A percentile compares a stretch with the other conserved stretches of the same genome.
Evolutionary conservation across 2,888 invertebrate genomes (phyloP).

Genomic region (Hydriomena furcata): DNA sequence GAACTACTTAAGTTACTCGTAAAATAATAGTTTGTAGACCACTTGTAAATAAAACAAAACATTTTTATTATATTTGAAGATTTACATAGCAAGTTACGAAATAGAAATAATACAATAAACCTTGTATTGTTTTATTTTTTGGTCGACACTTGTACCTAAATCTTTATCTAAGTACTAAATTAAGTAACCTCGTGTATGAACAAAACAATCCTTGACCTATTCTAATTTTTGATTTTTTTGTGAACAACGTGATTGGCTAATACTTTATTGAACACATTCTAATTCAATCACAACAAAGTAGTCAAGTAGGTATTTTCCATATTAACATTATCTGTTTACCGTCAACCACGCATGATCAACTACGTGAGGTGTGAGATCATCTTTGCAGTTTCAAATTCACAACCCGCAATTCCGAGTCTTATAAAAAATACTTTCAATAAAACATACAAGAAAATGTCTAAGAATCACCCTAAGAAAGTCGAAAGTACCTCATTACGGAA

Average conservation of each 20-base stretch:
- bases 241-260: constrained; percentile 26
- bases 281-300: constrained; percentile 29
- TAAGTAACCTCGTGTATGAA: neutral
- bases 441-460: constrained; percentile 18
- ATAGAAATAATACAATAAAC: too few relatives aligned
- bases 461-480: constrained; percentile 42
- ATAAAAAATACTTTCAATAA: constrained; percentile 10
- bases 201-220: constrained; percentile 55
- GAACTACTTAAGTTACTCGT: too few relatives aligned
- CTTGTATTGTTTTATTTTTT: too few relatives aligned
- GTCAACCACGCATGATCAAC: neutral
- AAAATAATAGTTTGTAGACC: too few relatives aligned
- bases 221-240: constrained; percentile 48
- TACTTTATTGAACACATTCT: constrained; percentile 35
- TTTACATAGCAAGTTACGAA: too few relatives aligned
- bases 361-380: constrained; percentile 16
- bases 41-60: too few relatives aligned
- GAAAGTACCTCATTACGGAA: constrained; percentile 61
- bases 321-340: constrained; percentile 10
- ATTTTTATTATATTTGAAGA: too few relatives aligned
- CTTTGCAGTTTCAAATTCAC: neutral
- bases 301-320: constrained; percentile 25
- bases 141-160: too few relatives aligned
- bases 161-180: too few relatives aligned
- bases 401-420: neutral